Evolutionary conservation across 2,888 invertebrate species (phyloP).

Genomic region (Horisme vitalbata): DNA sequence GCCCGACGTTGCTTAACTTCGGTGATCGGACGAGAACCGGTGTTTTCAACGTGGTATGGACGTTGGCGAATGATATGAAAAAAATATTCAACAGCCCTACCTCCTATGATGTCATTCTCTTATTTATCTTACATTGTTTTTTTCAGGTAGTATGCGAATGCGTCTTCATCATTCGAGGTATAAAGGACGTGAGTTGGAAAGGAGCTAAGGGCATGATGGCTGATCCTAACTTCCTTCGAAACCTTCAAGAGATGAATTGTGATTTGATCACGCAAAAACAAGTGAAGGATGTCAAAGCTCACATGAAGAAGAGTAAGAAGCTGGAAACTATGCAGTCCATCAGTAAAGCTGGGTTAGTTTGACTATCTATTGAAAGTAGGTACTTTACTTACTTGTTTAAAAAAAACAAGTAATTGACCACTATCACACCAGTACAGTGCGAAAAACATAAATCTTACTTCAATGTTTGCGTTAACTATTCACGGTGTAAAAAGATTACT

Average conservation of each 20-base stretch:
- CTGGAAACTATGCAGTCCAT: constrained; percentile 92
- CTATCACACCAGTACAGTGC: no score
- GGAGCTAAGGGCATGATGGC: constrained; percentile 96
- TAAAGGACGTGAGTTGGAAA: constrained; percentile 95
- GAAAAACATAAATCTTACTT: no score
- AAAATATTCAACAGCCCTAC: background rate
- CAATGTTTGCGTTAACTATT: no score
- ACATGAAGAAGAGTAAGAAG: constrained; percentile 87
- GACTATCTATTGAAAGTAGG: no score
- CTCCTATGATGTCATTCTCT: no score
- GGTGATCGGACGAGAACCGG: constrained; percentile 75
- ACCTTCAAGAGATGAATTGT: constrained; percentile 93
- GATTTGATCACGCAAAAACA: constrained; percentile 88
- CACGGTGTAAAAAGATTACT: no score
- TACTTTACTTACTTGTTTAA: no score
- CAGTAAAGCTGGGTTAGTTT: constrained; percentile 88
- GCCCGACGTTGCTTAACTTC: constrained; percentile 75
- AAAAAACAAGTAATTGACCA: no score
- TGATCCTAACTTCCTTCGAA: constrained; percentile 91
- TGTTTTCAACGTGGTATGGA: constrained; percentile 37
- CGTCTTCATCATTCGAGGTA: constrained; percentile 91
- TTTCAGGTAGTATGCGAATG: constrained; percentile 91
- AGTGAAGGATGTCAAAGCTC: constrained; percentile 86
- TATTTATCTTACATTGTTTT: background rate
- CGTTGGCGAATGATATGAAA: constrained; percentile 17